Evolutionary conservation across 2,888 invertebrate genomes (phyloP), one percentile per base, ranked within the genome.

Genomic region (Ctenicera cuprea): DNA sequence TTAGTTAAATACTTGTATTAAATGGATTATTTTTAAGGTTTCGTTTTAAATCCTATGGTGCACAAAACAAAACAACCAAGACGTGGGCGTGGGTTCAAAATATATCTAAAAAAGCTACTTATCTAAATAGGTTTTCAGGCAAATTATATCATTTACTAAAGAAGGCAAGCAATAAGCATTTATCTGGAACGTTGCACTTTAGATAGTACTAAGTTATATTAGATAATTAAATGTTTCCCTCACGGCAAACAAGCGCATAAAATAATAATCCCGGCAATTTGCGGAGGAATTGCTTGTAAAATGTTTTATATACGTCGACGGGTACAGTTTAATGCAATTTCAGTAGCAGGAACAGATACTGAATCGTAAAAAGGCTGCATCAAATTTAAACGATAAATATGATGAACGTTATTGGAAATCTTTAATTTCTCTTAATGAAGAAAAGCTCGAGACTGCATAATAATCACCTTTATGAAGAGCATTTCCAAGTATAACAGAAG

Each of bases 181-280:
- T 61, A 41, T 38, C 20, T 61, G 14, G 61, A 61, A 61, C 38
- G 61, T 18, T 61, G 38, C 63, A 63, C 45, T 63, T 63, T 26
- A 50, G 22, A 50, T 26, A 26, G 22, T 5, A 7, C 0, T 18
- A 22, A 8, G 50, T 50, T 20, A 50, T 50, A 50, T 26, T 20
- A 12, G 18, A 50, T 65, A 65, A 65, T 50, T 48, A 65, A 65
- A 65, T 50, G 37, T 33, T 65, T 48, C 37, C 50, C 9, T 65
- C 14, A 12, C 22, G 33, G 48, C 45, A 63, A 65, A 18, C 33
- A 57, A 33, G 37, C 18, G 57, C 57, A 57, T 37, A 33, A 57
- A 57, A 18, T 57, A 57, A 57, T 57, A 37, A 37, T 52, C 30
- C n/a, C n/a, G 16, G 33, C 30, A 65, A 63, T 63, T 63, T 63